Conservation (phyloP, 2,888 invertebrate species). For the Amphipoea oculea region DNA sequence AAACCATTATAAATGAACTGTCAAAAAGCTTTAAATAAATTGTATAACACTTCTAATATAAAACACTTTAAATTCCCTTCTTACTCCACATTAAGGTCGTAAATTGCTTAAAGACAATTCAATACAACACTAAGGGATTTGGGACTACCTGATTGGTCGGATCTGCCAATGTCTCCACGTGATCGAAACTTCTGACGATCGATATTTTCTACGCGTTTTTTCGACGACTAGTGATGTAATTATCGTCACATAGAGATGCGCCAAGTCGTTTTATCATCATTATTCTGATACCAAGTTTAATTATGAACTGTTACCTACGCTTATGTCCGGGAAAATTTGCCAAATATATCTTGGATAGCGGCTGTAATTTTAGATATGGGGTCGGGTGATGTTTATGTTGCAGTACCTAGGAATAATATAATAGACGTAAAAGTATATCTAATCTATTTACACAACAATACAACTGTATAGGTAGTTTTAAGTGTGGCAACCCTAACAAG, state of each 20-base stretch:
- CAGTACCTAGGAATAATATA: not conserved
- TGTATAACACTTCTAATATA: not conserved
- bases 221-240: constrained; percentile 51
- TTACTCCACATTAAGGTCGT: constrained; percentile 13
- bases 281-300: constrained; percentile 54
- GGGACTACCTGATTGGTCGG: constrained; percentile 5
- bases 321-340: constrained; percentile 58
- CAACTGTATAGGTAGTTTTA: not conserved
- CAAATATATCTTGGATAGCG: constrained; percentile 50
- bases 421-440: constrained; percentile 1
- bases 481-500: not conserved
- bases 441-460: not conserved
- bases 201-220: constrained; percentile 30
- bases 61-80: constrained; percentile 17
- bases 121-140: not conserved
- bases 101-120: constrained; percentile 20
- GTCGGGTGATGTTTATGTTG: constrained; percentile 31
- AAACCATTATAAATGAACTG: constrained; percentile 20
- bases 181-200: constrained; percentile 37
- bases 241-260: constrained; percentile 46
- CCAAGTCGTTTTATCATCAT: constrained; percentile 54
- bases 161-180: constrained; percentile 49
- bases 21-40: constrained; percentile 29
- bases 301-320: constrained; percentile 21
- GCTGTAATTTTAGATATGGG: constrained; percentile 35